These are phyloP conservation scores for Mycteria americana DNA, from an alignment of 2,797 vertebrate genomes.

Conservation along the genomic window DNA sequence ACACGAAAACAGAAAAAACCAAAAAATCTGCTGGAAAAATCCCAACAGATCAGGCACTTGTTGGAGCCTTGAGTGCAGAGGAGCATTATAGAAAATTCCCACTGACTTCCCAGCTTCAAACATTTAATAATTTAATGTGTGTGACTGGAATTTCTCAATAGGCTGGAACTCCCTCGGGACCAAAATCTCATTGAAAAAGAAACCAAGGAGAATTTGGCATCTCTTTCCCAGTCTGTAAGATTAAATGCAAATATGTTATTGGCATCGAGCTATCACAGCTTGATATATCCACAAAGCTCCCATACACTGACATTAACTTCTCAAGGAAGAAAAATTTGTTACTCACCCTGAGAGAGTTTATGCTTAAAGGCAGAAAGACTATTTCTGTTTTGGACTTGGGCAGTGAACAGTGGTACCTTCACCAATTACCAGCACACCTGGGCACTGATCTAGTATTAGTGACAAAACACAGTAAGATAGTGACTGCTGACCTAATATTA, in stretches of 20 bases:
- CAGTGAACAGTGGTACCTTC: background rate
- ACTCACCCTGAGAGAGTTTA: constrained; percentile 10
- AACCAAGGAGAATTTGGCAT: constrained; percentile 40
- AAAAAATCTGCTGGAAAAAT: background rate
- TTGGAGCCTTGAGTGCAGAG: background rate
- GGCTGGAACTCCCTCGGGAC: constrained; percentile 7
- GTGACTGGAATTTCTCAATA: constrained; percentile 24
- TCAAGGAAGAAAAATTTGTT: constrained; percentile 54
- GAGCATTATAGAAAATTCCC: background rate
- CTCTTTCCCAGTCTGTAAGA: background rate
- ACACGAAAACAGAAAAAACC: fast-evolving
- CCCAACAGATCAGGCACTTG: background rate
- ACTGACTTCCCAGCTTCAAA: background rate
- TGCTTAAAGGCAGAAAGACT: constrained; percentile 18
- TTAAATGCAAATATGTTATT: constrained; percentile 58
- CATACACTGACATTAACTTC: constrained; percentile 47
- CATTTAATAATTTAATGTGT: background rate
- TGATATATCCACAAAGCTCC: constrained; percentile 35
- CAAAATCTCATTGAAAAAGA: constrained; percentile 44
- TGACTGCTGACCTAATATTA: background rate
- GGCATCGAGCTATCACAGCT: constrained; percentile 43
- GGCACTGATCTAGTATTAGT: background rate
- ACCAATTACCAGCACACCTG: background rate
- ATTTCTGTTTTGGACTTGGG: background rate
- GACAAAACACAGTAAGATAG: background rate